Conservation (phyloP, 2,888 invertebrate genomes). For the Standfussiana lucernea region DNA sequence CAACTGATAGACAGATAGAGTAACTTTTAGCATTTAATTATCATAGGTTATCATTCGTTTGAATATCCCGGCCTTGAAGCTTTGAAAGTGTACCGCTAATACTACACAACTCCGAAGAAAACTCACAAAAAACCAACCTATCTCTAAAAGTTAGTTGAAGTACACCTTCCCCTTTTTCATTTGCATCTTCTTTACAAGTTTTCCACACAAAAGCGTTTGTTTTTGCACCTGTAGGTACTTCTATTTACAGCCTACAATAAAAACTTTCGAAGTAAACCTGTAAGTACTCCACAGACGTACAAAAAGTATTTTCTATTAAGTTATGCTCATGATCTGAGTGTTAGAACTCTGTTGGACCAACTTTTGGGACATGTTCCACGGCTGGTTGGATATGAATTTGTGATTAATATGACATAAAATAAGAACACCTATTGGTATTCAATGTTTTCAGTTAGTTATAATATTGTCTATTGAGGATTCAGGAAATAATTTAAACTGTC, state of each 20-base stretch:
- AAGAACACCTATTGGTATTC: neutral
- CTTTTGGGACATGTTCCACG: conserved; percentile 3
- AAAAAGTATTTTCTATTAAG: conserved; percentile 32
- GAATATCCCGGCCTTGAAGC: neutral
- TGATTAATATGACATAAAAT: conserved; percentile 13
- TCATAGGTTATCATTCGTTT: neutral
- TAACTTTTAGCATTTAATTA: neutral
- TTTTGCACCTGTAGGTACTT: conserved; percentile 30
- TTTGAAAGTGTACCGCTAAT: neutral
- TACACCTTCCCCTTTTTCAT: conserved; percentile 2
- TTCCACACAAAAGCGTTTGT: conserved; percentile 15
- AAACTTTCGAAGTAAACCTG: conserved; percentile 31
- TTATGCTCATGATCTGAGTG: conserved; percentile 15
- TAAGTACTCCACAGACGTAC: neutral
- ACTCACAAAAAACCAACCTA: neutral
- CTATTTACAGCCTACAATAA: conserved; percentile 33
- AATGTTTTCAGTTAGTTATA: neutral
- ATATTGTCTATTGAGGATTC: too few relatives aligned
- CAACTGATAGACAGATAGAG: neutral
- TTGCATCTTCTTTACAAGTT: neutral
- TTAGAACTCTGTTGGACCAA: neutral
- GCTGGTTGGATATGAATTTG: neutral
- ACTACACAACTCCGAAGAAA: neutral
- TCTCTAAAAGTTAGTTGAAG: conserved; percentile 5
- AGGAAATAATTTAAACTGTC: too few relatives aligned